These are phyloP conservation scores for Athene noctua DNA, from an alignment of 2,113 vertebrate genomes.

Conservation along the genomic window DNA sequence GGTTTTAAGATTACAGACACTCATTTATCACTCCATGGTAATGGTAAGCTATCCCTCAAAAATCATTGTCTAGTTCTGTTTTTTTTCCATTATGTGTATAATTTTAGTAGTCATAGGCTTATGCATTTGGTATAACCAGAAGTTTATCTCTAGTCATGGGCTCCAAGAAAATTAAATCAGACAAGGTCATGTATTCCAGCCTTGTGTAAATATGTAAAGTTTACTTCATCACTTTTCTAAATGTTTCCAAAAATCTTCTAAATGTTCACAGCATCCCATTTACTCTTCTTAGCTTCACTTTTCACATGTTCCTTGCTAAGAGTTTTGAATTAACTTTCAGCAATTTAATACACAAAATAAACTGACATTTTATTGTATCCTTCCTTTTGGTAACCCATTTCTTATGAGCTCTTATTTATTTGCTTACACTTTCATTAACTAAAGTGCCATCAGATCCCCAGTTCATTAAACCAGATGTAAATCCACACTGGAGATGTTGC, in stretches of 20 bases:
- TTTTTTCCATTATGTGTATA: not conserved
- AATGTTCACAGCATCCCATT: not conserved
- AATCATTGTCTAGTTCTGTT: not conserved
- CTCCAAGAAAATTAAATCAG: constrained; percentile 8
- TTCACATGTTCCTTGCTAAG: not conserved
- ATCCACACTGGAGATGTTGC: not conserved
- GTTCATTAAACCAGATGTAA: not conserved
- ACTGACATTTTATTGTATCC: not conserved
- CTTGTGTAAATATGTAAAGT: not conserved
- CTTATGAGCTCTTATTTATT: not conserved
- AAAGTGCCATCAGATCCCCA: not conserved
- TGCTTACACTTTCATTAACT: not conserved
- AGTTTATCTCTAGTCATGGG: not conserved
- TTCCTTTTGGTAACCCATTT: not conserved
- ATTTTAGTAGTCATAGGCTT: not conserved
- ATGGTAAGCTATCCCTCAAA: not conserved
- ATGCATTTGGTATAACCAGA: not conserved
- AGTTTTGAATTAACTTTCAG: not conserved
- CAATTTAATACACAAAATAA: not conserved
- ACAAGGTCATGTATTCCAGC: not conserved
- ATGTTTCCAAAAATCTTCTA: not conserved
- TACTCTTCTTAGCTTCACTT: not conserved
- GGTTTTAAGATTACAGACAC: not conserved
- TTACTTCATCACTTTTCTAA: not conserved
- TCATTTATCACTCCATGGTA: not conserved